A percentile compares a stretch with the other conserved stretches of the same genome.
Evolutionary conservation across 64 coral and sea anemone genomes (phyloP).

Genomic region (Montipora cactus): DNA sequence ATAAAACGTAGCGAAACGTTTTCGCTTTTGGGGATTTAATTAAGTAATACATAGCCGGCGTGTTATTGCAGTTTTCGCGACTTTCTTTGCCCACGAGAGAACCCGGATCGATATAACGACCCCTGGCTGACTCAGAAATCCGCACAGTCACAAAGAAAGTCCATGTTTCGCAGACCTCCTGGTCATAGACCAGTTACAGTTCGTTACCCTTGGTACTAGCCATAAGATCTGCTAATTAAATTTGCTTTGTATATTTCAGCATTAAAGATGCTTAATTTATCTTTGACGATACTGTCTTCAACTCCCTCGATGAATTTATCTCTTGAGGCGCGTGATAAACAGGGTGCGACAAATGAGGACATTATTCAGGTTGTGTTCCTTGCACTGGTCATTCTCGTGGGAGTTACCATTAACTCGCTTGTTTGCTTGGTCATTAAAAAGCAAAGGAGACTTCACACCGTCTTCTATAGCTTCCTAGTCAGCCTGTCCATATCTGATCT

Average conservation of each 20-base stretch:
- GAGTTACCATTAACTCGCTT: slow-evolving; percentile 65
- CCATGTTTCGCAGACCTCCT: too few relatives aligned
- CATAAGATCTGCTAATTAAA: not conserved
- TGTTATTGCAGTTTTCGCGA: too few relatives aligned
- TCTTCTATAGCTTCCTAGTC: slow-evolving; percentile 85
- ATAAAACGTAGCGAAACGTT: too few relatives aligned
- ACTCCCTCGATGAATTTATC: not conserved
- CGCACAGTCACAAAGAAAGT: too few relatives aligned
- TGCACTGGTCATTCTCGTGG: slow-evolving; percentile 67
- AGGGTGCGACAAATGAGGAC: not conserved
- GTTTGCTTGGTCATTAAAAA: slow-evolving; percentile 89
- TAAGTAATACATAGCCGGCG: too few relatives aligned
- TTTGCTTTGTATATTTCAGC: not conserved
- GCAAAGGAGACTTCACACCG: slow-evolving; percentile 69
- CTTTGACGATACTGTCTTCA: not conserved
- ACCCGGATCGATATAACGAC: too few relatives aligned
- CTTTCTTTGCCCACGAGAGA: too few relatives aligned
- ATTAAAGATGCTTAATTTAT: slow-evolving; percentile 20
- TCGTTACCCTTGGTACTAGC: too few relatives aligned
- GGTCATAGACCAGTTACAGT: too few relatives aligned
- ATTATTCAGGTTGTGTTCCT: slow-evolving; percentile 52
- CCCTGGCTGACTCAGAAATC: too few relatives aligned
- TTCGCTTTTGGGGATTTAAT: too few relatives aligned
- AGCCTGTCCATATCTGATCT: slow-evolving; percentile 91
- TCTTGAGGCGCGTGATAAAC: not conserved